Evolutionary conservation across 2,797 vertebrate genomes (phyloP).

Genomic region (Alcedo quadribrachys): DNA sequence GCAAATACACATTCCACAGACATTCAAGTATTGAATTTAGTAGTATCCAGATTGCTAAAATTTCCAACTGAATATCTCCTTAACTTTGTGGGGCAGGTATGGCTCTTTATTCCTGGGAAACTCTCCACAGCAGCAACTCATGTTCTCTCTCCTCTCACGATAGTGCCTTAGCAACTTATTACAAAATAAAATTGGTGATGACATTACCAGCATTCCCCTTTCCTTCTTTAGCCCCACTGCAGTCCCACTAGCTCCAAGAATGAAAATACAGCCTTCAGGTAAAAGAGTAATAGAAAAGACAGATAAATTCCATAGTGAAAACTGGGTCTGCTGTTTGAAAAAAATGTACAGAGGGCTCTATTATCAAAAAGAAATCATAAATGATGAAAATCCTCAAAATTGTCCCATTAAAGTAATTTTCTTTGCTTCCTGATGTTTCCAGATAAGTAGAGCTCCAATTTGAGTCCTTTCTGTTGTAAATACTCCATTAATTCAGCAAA

Average conservation of each 20-base stretch:
- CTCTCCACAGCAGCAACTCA: not conserved
- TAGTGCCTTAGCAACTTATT: not conserved
- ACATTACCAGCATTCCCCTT: not conserved
- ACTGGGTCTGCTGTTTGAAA: not conserved
- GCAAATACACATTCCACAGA: not conserved
- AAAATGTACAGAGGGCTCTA: not conserved
- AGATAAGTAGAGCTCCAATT: not conserved
- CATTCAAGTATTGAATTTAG: not conserved
- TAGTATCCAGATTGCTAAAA: not conserved
- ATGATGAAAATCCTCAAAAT: constrained; percentile 8
- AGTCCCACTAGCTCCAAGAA: not conserved
- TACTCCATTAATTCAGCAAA: constrained; percentile 6
- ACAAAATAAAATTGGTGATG: not conserved
- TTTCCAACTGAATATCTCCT: not conserved
- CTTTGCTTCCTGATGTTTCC: not conserved
- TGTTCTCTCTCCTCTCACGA: not conserved
- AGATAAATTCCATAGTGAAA: not conserved
- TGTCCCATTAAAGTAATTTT: constrained; percentile 37
- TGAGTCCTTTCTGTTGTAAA: not conserved
- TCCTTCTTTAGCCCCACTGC: not conserved
- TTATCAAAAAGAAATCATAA: not conserved
- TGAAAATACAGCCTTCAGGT: not conserved
- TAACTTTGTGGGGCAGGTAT: not conserved
- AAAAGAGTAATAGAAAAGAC: not conserved
- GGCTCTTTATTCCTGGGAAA: not conserved